Conservation (phyloP, 2,797 vertebrate genomes). For the Micropoecilia bifurca region DNA sequence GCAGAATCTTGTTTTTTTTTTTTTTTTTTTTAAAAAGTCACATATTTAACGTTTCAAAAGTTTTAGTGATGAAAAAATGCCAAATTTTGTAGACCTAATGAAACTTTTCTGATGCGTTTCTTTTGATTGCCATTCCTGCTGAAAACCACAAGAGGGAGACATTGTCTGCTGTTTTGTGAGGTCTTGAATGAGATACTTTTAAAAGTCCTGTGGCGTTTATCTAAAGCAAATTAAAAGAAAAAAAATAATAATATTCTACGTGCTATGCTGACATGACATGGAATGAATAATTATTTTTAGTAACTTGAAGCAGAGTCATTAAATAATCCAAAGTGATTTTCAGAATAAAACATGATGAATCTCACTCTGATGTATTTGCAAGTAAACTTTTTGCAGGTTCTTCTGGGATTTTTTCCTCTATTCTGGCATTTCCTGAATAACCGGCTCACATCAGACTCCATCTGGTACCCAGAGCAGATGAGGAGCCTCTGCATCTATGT, state of each 20-base stretch:
- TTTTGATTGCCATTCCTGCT: neutral
- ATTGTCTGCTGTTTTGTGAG: constrained; percentile 16
- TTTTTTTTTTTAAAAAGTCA: neutral
- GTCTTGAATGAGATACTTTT: neutral
- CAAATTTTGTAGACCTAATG: too few species aligned
- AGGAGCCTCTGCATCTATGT: constrained; percentile 1
- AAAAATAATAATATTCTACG: neutral
- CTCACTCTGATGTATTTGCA: constrained; percentile 2
- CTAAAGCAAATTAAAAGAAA: neutral
- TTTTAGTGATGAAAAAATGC: neutral
- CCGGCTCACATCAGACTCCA: constrained; percentile 37
- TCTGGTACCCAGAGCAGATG: constrained; percentile 38
- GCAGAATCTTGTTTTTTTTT: neutral
- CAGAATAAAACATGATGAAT: neutral
- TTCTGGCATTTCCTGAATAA: constrained; percentile 12
- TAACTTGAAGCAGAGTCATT: neutral
- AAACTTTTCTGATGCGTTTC: neutral
- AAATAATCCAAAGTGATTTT: neutral
- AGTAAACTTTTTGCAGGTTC: constrained; percentile 35
- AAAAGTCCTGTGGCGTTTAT: constrained; percentile 19
- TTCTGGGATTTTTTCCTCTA: constrained; percentile 5
- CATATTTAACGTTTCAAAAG: neutral
- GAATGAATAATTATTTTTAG: neutral
- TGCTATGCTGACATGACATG: neutral
- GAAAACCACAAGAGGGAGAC: constrained; percentile 46